Base-by-base conservation (phyloP, 2,113 vertebrate species). In the Oplegnathus fasciatus region DNA sequence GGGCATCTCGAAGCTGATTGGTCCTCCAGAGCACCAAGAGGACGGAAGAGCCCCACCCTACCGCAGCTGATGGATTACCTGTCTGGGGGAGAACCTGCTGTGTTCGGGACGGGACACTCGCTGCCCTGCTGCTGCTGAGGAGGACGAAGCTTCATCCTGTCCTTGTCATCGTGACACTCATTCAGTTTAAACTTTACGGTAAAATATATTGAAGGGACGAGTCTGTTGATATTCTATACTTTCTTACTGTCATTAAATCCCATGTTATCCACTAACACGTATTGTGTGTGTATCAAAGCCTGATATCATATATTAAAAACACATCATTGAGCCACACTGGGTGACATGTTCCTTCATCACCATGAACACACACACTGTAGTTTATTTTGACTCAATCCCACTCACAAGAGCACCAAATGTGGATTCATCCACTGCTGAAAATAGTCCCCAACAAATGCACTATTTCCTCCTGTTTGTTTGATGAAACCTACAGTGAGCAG, bases 21-120 rank as follows among this genome's bases (percentile, higher is more conserved):
- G 90, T 48, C 76, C 55, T 62, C 20, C 1, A 15, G 48, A 73
- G 52, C 61, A 55, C 46, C 4, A 37, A 26, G 77, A 78, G 50
- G 52, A 28, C 13, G 80, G n/a, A 66, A 7, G 13, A 58, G 61
- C 73, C 40, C 67, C 75, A 1, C 71, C 78, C 46, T 61, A 37
- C 80, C 3, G 58, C 15, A 57, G 69, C 75, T 91, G 90, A 90
- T 84, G 67, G 88, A 93, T 90, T 84, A 84, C 88, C 88, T 89
- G 89, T 86, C 84, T 32, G 17, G 6, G 54, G 46, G 44, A 46
- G 74, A 37, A 69, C 74, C 76, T 71, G 82, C 75, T 64, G 80
- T 42, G 79, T 37, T 46, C 9, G 20, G 73, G 65, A 58, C 55
- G 30, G 61, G 70, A 76, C 74, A 6, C 61, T 64, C 28, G 58